These are phyloP conservation scores for Olivierus martensii DNA, from an alignment of 1,140 invertebrate species.

Conservation along the genomic window DNA sequence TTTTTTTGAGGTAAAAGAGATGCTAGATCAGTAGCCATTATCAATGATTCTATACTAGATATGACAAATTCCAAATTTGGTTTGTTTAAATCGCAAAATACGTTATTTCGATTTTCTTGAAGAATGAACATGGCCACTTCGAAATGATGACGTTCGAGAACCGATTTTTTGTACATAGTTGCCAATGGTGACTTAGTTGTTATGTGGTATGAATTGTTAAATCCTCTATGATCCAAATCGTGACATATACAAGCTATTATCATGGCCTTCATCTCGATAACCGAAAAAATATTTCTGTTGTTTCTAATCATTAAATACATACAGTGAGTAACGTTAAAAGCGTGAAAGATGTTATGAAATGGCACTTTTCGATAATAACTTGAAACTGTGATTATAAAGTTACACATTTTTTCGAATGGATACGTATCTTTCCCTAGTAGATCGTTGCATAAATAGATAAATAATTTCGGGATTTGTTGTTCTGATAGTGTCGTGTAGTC, in stretches of 20 bases:
- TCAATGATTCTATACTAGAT: too few relatives aligned
- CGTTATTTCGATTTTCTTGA: not conserved
- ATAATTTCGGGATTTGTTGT: too few relatives aligned
- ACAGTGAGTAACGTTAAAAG: conserved; percentile 87
- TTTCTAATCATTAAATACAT: conserved; percentile 47
- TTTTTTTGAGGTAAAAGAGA: too few relatives aligned
- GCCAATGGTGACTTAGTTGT: not conserved
- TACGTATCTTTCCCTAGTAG: too few relatives aligned
- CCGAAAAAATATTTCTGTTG: not conserved
- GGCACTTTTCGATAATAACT: conserved; percentile 94
- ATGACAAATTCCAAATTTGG: too few relatives aligned
- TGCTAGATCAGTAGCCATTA: too few relatives aligned
- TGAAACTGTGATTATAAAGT: conserved; percentile 80
- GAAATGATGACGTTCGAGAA: not conserved
- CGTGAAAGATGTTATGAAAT: conserved; percentile 95
- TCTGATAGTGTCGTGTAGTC: too few relatives aligned
- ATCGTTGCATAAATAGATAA: too few relatives aligned
- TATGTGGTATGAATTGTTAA: not conserved
- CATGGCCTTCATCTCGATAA: not conserved
- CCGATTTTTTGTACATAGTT: not conserved
- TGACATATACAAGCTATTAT: not conserved
- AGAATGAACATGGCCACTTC: not conserved
- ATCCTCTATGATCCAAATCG: not conserved
- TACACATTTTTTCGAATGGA: too few relatives aligned
- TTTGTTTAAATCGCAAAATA: too few relatives aligned